A percentile compares a stretch with the other conserved stretches of the same genome.
Evolutionary conservation across 2,113 vertebrate genomes (phyloP).

Genomic region (Monarcha castaneiventris): DNA sequence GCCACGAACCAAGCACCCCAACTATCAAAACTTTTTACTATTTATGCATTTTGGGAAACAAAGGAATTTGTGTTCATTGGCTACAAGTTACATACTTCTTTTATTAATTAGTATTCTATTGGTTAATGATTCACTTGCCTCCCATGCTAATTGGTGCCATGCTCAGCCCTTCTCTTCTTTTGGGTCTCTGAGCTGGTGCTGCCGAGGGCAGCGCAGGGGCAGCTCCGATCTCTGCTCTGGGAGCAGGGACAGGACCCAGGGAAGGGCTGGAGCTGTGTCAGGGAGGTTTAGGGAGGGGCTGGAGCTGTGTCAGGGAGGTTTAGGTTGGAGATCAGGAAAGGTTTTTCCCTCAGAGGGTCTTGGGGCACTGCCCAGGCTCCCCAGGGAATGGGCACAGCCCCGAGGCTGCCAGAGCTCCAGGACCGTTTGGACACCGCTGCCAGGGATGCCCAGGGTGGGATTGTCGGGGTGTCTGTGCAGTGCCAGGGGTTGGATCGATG

Average conservation of each 20-base stretch:
- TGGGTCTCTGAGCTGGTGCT: background rate
- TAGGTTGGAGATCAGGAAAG: accelerated
- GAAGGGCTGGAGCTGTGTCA: background rate
- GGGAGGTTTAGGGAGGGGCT: accelerated
- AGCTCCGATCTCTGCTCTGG: background rate
- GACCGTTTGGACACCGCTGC: accelerated
- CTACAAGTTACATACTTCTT: background rate
- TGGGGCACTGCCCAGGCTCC: background rate
- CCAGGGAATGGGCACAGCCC: background rate
- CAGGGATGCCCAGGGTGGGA: background rate
- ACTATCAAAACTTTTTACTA: background rate
- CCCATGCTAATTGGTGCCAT: background rate
- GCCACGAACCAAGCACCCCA: background rate
- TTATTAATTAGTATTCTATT: background rate
- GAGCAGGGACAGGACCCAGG: background rate
- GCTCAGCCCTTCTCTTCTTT: background rate
- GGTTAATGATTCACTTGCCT: background rate
- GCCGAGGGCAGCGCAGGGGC: background rate
- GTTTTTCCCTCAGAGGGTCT: no score
- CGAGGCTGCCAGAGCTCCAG: background rate
- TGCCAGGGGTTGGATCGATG: accelerated
- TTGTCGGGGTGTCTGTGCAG: background rate
- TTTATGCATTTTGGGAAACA: no score
- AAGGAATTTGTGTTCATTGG: background rate
- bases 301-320: background rate